Evolutionary conservation across 1,140 invertebrate genomes (phyloP).

Genomic region (Frieseomelitta varia): DNA sequence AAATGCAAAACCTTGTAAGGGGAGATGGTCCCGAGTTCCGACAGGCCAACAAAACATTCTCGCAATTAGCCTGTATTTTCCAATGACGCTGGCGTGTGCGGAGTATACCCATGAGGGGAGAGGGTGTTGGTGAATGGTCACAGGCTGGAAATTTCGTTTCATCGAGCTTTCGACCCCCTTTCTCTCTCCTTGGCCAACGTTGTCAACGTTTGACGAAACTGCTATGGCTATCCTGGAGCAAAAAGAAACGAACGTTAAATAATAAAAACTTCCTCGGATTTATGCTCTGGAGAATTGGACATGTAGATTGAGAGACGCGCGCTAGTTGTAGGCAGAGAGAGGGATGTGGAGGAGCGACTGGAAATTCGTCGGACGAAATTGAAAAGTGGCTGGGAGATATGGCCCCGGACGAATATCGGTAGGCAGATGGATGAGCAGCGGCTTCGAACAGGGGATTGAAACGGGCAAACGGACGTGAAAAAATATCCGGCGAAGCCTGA

Average conservation of each 20-base stretch:
- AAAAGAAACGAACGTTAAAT: slow-evolving; percentile 64
- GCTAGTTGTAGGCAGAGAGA: not conserved
- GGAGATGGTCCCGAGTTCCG: slow-evolving; percentile 68
- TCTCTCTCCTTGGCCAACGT: slow-evolving; percentile 19
- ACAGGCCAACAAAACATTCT: slow-evolving; percentile 77
- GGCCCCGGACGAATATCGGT: slow-evolving; percentile 59
- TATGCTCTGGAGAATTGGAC: slow-evolving; percentile 54
- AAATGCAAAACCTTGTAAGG: slow-evolving; percentile 82
- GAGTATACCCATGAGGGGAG: slow-evolving; percentile 67
- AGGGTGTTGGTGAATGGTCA: not conserved
- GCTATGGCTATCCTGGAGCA: not conserved
- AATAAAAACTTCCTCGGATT: slow-evolving; percentile 76
- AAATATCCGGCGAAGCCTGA: slow-evolving; percentile 52
- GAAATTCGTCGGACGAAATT: slow-evolving; percentile 69
- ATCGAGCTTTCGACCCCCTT: slow-evolving; percentile 34
- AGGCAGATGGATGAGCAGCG: slow-evolving; percentile 62
- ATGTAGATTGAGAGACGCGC: slow-evolving; percentile 31
- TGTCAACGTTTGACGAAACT: slow-evolving; percentile 31
- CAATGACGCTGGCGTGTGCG: slow-evolving; percentile 71
- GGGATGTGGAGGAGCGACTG: not conserved
- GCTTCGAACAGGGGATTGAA: slow-evolving; percentile 60
- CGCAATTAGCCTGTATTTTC: slow-evolving; percentile 78
- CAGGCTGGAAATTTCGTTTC: slow-evolving; percentile 57
- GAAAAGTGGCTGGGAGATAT: slow-evolving; percentile 72
- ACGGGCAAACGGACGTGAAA: slow-evolving; percentile 63